A percentile compares a stretch with the other conserved stretches of the same genome.
Evolutionary conservation across 2,113 vertebrate species (phyloP).

Genomic region (Ondatra zibethicus): DNA sequence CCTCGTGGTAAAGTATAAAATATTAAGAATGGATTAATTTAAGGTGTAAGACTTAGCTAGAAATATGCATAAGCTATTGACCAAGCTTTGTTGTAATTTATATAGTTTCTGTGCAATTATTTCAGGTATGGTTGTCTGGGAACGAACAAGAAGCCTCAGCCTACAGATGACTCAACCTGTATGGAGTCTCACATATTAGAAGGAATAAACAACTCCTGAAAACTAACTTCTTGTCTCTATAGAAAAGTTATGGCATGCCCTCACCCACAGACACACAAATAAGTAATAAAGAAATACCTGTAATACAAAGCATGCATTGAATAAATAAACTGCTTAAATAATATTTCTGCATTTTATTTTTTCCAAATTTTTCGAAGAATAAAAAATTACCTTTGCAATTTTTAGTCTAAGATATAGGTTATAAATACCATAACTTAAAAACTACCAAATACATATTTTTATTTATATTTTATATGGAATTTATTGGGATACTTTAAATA

Average conservation of each 20-base stretch:
- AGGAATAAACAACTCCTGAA: background rate
- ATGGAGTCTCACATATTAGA: background rate
- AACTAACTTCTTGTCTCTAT: background rate
- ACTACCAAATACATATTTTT: background rate
- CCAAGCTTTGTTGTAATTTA: too few species aligned
- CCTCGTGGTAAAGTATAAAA: too few species aligned
- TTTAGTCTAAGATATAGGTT: background rate
- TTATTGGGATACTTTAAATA: background rate
- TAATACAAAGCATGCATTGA: background rate
- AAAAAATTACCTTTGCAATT: background rate
- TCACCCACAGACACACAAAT: too few species aligned
- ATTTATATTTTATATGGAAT: background rate
- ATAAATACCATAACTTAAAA: background rate
- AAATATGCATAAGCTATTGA: too few species aligned
- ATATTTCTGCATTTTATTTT: background rate
- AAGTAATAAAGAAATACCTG: background rate
- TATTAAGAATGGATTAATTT: too few species aligned
- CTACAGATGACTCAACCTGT: background rate
- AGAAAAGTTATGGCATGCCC: background rate
- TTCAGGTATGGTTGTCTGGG: too few species aligned
- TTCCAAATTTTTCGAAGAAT: background rate
- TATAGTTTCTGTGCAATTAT: too few species aligned
- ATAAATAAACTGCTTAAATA: background rate
- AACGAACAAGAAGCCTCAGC: too few species aligned
- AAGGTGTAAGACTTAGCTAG: too few species aligned